These are phyloP conservation scores for Sapayoa aenigma DNA, from an alignment of 2,113 vertebrate genomes.

Conservation along the genomic window DNA sequence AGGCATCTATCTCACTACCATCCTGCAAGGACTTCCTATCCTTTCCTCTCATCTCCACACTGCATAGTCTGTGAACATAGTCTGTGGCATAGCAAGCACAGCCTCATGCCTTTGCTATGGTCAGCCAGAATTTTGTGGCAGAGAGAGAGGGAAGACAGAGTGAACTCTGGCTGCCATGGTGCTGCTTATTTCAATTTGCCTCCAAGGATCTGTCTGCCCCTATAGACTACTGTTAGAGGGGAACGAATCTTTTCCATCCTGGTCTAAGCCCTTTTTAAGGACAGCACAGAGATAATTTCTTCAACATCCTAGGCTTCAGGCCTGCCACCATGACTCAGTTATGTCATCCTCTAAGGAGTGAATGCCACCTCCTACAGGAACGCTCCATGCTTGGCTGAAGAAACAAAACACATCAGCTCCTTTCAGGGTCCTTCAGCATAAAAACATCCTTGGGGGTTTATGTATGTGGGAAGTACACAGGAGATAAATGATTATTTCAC, in stretches of 20 bases:
- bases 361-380: not conserved
- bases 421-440: not conserved
- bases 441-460: not conserved
- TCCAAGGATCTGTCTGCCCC: not conserved
- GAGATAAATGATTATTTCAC: not conserved
- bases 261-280: not conserved
- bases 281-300: not conserved
- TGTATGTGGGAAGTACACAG: not conserved
- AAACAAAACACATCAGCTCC: accelerated
- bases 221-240: not conserved
- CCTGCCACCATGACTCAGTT: not conserved
- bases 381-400: not conserved
- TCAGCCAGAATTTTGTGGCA: not conserved
- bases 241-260: not conserved
- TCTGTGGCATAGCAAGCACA: not conserved
- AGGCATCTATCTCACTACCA: accelerated
- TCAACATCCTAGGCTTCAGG: not conserved
- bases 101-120: not conserved
- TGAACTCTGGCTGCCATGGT: not conserved
- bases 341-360: not conserved
- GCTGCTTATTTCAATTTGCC: not conserved
- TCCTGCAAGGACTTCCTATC: not conserved
- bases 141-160: not conserved
- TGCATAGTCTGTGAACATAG: not conserved
- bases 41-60: not conserved